These are phyloP conservation scores for Nannoperca australis DNA, from an alignment of 2,797 vertebrate species.

Conservation along the genomic window DNA sequence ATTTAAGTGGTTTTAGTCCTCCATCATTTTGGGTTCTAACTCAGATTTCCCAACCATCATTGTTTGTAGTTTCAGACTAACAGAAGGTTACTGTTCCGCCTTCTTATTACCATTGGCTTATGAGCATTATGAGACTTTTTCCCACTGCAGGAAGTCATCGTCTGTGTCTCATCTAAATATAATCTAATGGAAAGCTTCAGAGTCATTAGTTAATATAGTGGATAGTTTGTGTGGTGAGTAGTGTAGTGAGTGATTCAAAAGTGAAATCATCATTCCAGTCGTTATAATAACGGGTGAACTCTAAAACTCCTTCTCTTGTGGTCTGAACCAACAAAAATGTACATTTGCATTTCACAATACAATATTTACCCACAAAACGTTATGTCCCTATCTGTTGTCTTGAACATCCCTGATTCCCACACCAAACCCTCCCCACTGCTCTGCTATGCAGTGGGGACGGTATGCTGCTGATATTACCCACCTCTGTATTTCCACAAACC, in stretches of 20 bases:
- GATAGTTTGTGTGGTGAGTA: neutral
- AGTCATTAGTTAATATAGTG: neutral
- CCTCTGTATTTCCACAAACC: neutral
- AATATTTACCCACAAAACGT: neutral
- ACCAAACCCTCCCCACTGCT: constrained; percentile 5
- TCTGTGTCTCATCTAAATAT: neutral
- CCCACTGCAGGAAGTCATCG: neutral
- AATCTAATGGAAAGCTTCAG: neutral
- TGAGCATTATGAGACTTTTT: neutral
- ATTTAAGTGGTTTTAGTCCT: neutral
- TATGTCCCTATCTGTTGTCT: neutral
- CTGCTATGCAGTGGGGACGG: too few relatives aligned
- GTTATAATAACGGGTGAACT: neutral
- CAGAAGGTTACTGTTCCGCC: neutral
- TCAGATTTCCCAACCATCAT: neutral
- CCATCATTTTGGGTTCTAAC: neutral
- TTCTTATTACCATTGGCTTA: neutral
- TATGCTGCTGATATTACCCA: neutral
- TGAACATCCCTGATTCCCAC: constrained; percentile 3
- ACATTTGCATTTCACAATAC: neutral
- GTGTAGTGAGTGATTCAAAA: neutral
- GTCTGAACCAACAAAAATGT: neutral
- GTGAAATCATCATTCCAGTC: neutral
- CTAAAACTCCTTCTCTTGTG: neutral
- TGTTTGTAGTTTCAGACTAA: neutral